These are phyloP conservation scores for Hyppa rectilinea DNA, from an alignment of 2,888 invertebrate species.

Conservation along the genomic window DNA sequence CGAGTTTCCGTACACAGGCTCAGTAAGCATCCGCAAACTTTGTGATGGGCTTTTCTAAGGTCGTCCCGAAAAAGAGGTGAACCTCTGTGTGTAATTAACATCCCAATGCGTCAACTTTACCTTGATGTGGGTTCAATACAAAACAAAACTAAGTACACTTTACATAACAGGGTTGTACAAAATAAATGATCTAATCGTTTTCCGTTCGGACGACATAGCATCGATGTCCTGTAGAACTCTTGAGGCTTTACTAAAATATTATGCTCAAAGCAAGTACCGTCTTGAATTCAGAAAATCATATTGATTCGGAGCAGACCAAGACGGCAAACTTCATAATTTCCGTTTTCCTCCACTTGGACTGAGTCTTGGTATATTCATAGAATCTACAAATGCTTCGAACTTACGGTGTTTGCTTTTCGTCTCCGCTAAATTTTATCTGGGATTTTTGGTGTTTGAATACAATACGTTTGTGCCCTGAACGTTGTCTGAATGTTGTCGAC, in stretches of 20 bases:
- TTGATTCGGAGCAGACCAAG: slow-evolving; percentile 45
- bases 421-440: slow-evolving; percentile 37
- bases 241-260: slow-evolving; percentile 17
- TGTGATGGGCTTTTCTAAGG: slow-evolving; percentile 77
- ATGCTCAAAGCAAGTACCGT: slow-evolving; percentile 29
- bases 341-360: slow-evolving; percentile 23
- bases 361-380: slow-evolving; percentile 47
- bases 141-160: slow-evolving; percentile 69
- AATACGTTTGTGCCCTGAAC: slow-evolving; percentile 11
- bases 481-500: slow-evolving; percentile 15
- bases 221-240: slow-evolving; percentile 8
- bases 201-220: slow-evolving; percentile 55
- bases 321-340: slow-evolving; percentile 55
- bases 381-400: slow-evolving; percentile 25
- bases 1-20: slow-evolving; percentile 46
- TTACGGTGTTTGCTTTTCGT: slow-evolving; percentile 46
- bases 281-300: slow-evolving; percentile 41
- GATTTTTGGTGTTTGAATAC: slow-evolving; percentile 39
- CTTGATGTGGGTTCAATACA: slow-evolving; percentile 82
- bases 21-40: slow-evolving; percentile 74
- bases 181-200: slow-evolving; percentile 60
- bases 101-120: slow-evolving; percentile 81
- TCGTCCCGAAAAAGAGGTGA: slow-evolving; percentile 75
- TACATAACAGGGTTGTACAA: slow-evolving; percentile 52
- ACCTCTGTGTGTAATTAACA: slow-evolving; percentile 83